phyloP scores from a whole-genome alignment of 2,888 invertebrate genomes.

The Axea sp. region DNA sequence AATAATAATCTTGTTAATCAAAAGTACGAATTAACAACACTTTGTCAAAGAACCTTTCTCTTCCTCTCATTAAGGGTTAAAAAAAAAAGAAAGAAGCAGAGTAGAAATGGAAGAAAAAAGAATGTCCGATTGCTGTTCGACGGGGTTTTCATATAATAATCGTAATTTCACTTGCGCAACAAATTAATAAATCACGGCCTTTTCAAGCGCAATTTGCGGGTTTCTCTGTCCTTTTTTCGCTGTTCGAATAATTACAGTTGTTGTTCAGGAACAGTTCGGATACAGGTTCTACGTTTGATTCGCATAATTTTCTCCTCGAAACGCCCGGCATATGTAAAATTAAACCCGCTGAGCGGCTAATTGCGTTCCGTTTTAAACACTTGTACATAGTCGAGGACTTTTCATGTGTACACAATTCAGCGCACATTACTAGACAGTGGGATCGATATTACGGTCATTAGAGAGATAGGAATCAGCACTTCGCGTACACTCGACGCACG shows the following conservation, averaged over 20 bases:
- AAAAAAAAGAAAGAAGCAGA: too few species aligned
- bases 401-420: conserved; percentile 61
- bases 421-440: conserved; percentile 56
- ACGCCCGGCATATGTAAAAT: conserved; percentile 60
- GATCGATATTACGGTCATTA: conserved; percentile 62
- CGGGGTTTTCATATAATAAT: too few species aligned
- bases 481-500: conserved; percentile 50
- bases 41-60: conserved; percentile 21
- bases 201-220: conserved; percentile 22
- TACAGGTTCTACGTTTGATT: conserved; percentile 59
- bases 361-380: conserved; percentile 61
- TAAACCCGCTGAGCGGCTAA: conserved; percentile 59
- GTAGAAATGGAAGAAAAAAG: conserved; percentile 16
- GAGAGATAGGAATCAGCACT: conserved; percentile 62
- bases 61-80: too few species aligned
- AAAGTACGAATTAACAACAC: conserved; percentile 25
- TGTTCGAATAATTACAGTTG: conserved; percentile 53
- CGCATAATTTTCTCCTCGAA: conserved; percentile 59
- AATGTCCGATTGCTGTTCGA: conserved; percentile 3
- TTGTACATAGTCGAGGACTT: conserved; percentile 60
- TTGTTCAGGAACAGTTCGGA: conserved; percentile 47
- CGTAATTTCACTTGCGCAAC: conserved; percentile 33
- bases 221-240: conserved; percentile 9
- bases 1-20: conserved; percentile 34
- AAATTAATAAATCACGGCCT: conserved; percentile 52